A percentile compares a stretch with the other conserved stretches of the same genome.
phyloP scores from a whole-genome alignment of 2,888 invertebrate genomes.

The Mimachlamys varia region DNA sequence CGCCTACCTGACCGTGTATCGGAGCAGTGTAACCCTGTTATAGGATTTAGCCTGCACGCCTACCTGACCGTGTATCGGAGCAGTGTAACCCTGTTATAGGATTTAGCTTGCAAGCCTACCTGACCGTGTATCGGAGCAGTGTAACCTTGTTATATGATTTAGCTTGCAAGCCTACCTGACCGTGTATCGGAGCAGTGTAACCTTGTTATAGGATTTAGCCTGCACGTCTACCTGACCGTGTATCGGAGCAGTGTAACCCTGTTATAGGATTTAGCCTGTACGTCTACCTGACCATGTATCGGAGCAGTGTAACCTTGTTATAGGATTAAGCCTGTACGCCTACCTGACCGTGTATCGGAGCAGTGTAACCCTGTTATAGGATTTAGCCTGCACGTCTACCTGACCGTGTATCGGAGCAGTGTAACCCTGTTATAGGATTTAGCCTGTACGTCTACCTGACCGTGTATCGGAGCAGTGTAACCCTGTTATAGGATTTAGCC shows the following conservation, averaged over 20 bases:
- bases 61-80: neutral
- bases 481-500: neutral
- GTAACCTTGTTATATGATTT: neutral
- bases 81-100: neutral
- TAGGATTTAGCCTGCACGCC: neutral
- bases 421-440: neutral
- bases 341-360: neutral
- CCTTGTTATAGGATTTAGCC: neutral
- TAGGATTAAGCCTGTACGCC: neutral
- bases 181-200: neutral
- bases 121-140: neutral
- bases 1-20: neutral
- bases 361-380: neutral
- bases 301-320: neutral
- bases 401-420: neutral
- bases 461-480: neutral
- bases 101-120: neutral
- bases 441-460: neutral
- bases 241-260: neutral
- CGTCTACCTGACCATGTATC: neutral
- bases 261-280: neutral
- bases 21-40: neutral
- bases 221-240: neutral
- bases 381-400: neutral
- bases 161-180: neutral